Evolutionary conservation across 2,113 vertebrate species (phyloP), one percentile per base, ranked within the genome.

Genomic region (Chaetorhynchus papuensis): DNA sequence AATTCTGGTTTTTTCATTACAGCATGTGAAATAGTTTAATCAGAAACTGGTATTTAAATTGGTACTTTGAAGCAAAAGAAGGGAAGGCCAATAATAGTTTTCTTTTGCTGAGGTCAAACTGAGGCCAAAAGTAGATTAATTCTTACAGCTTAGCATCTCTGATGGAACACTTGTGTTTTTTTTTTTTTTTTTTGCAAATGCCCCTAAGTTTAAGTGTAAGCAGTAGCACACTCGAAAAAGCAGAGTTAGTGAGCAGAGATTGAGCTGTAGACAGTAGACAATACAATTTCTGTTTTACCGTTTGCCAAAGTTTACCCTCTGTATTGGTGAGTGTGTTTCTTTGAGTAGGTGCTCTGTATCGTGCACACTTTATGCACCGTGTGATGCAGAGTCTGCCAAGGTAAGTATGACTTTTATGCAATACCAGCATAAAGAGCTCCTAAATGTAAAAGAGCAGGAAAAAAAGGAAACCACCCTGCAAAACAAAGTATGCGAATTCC

Each of bases 271-370:
- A 9, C 9, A 9, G 11, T 4, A 94, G 82, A 86, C 68, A 93
- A 83, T 85, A 75, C 68, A 83, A 56, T 75, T 92, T 89, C 66
- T 87, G 71, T 97, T 97, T 96, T 97, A 96, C 95, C 93, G 96
- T 96, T 96, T 98, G 94, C 94, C 94, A 95, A 97, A 98, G 95
- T 94, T 98, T 68, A 98, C 97, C 64, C 95, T 97, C 83, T 98
- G 65, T 98, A 70, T 98, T 98, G 97, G 98, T 97, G 96, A 98
- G 98, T 98, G 98, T 98, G 97, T 98, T 98, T 98, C 98, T 98
- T 98, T 98, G 95, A 98, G 98, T 98, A 98, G 98, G 98, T 98
- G 93, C 98, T 98, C 97, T 98, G 98, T 98, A 96, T 98, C 93
- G 98, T 97, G 97, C 96, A 98, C 96, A 63, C 97, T 96, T 57